These are phyloP conservation scores for Empidonax traillii DNA, from an alignment of 2,113 vertebrate genomes.

Conservation along the genomic window DNA sequence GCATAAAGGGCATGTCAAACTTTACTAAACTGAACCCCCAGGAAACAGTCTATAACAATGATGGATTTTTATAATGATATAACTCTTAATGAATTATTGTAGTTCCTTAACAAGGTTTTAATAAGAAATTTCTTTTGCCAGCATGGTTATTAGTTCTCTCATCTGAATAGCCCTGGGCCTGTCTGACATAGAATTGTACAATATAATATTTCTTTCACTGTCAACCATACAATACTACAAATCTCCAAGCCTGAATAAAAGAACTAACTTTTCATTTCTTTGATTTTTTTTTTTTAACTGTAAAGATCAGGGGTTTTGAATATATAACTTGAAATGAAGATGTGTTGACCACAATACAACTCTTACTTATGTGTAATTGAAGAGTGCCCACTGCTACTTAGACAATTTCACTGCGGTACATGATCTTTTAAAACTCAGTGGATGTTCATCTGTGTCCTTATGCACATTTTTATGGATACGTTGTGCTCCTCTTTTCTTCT, in stretches of 20 bases:
- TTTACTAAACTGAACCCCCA: slow-evolving; percentile 57
- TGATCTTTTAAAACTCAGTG: not conserved
- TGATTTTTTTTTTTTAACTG: not conserved
- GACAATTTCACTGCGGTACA: not conserved
- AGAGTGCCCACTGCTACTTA: not conserved
- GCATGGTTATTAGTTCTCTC: slow-evolving; percentile 64
- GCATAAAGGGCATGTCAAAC: slow-evolving; percentile 67
- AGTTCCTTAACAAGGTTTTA: slow-evolving; percentile 72
- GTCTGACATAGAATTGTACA: slow-evolving; percentile 56
- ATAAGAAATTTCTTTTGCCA: slow-evolving; percentile 68
- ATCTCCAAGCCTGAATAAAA: slow-evolving; percentile 46
- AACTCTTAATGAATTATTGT: slow-evolving; percentile 74
- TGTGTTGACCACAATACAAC: not conserved
- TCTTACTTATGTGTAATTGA: slow-evolving; percentile 11
- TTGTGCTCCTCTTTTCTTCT: not conserved
- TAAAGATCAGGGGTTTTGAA: slow-evolving; percentile 20
- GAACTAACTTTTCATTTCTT: slow-evolving; percentile 8
- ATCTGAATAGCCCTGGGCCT: slow-evolving; percentile 65
- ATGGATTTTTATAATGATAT: slow-evolving; percentile 74
- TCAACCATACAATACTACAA: slow-evolving; percentile 52
- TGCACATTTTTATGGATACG: not conserved
- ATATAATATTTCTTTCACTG: slow-evolving; percentile 66
- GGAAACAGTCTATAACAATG: slow-evolving; percentile 61
- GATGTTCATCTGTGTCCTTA: not conserved
- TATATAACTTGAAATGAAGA: slow-evolving; percentile 36